Evolutionary conservation across 1,140 invertebrate species (phyloP).

Genomic region (Drosophila arizonae): DNA sequence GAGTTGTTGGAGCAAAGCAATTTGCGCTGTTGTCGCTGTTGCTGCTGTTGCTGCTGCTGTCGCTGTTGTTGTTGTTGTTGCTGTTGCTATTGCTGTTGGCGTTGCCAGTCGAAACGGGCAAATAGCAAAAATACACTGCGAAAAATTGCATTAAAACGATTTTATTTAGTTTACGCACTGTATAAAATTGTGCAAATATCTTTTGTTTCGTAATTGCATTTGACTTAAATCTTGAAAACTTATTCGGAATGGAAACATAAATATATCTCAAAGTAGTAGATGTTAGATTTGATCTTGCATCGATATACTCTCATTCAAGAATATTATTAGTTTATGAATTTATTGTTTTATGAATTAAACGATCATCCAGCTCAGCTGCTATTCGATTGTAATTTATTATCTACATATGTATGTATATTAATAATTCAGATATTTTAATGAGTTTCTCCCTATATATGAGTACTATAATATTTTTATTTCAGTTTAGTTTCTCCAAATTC

Average conservation of each 20-base stretch:
- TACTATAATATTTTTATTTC: too few species aligned
- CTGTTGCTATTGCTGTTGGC: slow-evolving; percentile 46
- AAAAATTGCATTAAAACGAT: not conserved
- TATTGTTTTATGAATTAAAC: too few species aligned
- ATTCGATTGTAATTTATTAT: too few species aligned
- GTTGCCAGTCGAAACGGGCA: slow-evolving; percentile 51
- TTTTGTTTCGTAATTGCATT: too few species aligned
- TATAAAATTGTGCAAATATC: not conserved
- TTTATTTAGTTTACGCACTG: not conserved
- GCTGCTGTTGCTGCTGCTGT: slow-evolving; percentile 45
- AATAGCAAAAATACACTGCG: slow-evolving; percentile 33
- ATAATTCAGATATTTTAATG: too few species aligned
- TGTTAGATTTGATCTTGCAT: too few species aligned
- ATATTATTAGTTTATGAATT: too few species aligned
- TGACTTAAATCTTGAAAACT: not conserved
- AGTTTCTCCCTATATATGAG: too few species aligned
- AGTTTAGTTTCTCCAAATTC: not conserved
- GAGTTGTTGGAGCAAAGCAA: slow-evolving; percentile 67
- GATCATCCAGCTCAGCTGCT: too few species aligned
- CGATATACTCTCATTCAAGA: too few species aligned
- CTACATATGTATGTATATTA: too few species aligned
- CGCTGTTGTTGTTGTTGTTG: slow-evolving; percentile 41
- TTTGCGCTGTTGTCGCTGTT: slow-evolving; percentile 52
- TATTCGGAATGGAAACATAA: not conserved
- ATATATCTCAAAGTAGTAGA: too few species aligned